phyloP scores from a whole-genome alignment of 2,113 vertebrate species.

The Chloropsis hardwickii region DNA sequence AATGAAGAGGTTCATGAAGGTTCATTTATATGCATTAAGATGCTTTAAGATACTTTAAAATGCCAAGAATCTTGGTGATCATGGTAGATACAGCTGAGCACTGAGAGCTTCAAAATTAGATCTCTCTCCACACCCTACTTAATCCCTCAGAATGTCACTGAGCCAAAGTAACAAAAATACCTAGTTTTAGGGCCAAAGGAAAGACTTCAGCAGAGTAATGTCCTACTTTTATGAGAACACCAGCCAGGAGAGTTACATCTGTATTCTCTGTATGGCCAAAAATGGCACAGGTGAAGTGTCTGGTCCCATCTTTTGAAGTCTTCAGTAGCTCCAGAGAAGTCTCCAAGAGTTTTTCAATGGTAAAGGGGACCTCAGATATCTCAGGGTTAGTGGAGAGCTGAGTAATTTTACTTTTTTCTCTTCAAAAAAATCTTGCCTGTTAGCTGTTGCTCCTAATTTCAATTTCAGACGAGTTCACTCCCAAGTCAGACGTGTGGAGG shows the following conservation, averaged over 20 bases:
- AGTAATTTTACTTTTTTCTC: not conserved
- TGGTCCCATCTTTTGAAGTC: not conserved
- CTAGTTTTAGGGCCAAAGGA: not conserved
- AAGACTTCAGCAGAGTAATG: not conserved
- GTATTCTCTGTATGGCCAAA: not conserved
- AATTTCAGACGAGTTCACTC: not conserved
- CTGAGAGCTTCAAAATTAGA: not conserved
- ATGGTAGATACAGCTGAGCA: not conserved
- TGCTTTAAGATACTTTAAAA: not conserved
- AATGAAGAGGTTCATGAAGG: not conserved
- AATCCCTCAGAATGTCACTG: not conserved
- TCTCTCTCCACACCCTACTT: not conserved
- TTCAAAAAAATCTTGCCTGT: not conserved
- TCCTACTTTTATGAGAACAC: not conserved
- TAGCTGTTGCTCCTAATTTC: not conserved
- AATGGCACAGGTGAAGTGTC: not conserved
- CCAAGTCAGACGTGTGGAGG: not conserved
- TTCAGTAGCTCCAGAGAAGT: not conserved
- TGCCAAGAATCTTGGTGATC: not conserved
- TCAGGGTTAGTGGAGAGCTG: not conserved
- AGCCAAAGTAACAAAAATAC: not conserved
- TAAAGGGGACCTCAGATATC: not conserved
- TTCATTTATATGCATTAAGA: not conserved
- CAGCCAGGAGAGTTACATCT: not conserved
- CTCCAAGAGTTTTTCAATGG: not conserved